Evolutionary conservation across 2,113 vertebrate genomes (phyloP).

Genomic region (Eira barbara): DNA sequence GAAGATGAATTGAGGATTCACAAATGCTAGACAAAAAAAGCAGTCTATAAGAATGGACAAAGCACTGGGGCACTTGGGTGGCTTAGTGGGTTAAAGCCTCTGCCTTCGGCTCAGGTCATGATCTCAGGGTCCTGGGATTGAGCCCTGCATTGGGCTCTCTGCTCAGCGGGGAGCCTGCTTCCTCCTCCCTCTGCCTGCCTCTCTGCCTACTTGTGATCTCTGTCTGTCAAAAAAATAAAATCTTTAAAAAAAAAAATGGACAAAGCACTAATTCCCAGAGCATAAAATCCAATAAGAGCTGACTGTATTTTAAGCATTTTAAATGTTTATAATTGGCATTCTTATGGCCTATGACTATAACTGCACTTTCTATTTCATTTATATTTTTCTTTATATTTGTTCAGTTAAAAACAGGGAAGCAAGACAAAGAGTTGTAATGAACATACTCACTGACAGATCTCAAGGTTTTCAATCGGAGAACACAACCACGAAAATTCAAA

Average conservation of each 20-base stretch:
- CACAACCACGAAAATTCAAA: slow-evolving; percentile 74
- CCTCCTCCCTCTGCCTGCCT: no score
- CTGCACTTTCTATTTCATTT: not conserved
- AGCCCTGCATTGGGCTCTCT: no score
- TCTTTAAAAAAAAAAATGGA: not conserved
- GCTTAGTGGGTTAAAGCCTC: no score
- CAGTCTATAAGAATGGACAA: not conserved
- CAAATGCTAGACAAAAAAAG: not conserved
- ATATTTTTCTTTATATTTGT: not conserved
- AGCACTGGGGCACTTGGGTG: not conserved
- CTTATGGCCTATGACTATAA: not conserved
- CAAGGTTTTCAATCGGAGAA: slow-evolving; percentile 70
- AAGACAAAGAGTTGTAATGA: not conserved
- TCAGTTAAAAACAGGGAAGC: not conserved
- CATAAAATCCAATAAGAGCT: not conserved
- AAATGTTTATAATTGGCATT: not conserved
- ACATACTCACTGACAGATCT: slow-evolving; percentile 75
- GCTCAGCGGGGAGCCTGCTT: no score
- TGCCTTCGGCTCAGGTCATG: no score
- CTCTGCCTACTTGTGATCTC: no score
- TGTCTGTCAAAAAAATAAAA: no score
- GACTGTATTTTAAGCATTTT: not conserved
- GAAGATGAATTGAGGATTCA: not conserved
- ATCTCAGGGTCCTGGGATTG: no score
- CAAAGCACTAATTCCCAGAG: not conserved